Evolutionary conservation across 2,797 vertebrate genomes (phyloP).

Genomic region (Sternarchorhynchus goeldii): DNA sequence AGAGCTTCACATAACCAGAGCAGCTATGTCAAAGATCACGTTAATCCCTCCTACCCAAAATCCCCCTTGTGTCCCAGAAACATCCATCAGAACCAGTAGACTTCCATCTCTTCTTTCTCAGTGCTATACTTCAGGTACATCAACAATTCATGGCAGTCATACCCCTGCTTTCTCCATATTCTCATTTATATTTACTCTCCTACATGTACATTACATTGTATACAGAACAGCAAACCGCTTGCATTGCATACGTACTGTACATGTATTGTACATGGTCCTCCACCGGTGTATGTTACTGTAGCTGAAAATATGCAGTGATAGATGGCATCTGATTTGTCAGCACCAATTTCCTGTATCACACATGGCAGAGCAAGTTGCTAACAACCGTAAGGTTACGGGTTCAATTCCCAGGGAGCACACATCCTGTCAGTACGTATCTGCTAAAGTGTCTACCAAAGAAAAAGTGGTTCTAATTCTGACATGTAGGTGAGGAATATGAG

Average conservation of each 20-base stretch:
- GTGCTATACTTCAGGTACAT: constrained; percentile 13
- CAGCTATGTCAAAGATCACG: constrained; percentile 26
- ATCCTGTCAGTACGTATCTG: too few species aligned
- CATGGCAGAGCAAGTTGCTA: not conserved
- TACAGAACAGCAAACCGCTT: not conserved
- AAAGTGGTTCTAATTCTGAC: not conserved
- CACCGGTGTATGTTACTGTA: not conserved
- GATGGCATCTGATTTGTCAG: not conserved
- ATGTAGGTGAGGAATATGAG: not conserved
- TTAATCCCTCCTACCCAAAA: constrained; percentile 33
- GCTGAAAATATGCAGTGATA: not conserved
- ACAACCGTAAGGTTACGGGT: too few species aligned
- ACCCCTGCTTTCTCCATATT: not conserved
- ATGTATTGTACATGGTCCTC: not conserved
- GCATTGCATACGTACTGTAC: not conserved
- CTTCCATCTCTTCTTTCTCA: constrained; percentile 10
- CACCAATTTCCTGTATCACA: not conserved
- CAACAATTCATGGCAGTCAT: not conserved
- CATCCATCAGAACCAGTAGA: constrained; percentile 19
- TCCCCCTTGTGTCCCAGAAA: constrained; percentile 28
- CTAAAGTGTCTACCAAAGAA: not conserved
- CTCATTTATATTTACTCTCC: not conserved
- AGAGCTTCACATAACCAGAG: not conserved
- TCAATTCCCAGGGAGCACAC: too few species aligned
- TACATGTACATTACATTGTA: not conserved